Evolutionary conservation across 2,113 vertebrate species (phyloP).

Genomic region (Datnioides undecimradiatus): DNA sequence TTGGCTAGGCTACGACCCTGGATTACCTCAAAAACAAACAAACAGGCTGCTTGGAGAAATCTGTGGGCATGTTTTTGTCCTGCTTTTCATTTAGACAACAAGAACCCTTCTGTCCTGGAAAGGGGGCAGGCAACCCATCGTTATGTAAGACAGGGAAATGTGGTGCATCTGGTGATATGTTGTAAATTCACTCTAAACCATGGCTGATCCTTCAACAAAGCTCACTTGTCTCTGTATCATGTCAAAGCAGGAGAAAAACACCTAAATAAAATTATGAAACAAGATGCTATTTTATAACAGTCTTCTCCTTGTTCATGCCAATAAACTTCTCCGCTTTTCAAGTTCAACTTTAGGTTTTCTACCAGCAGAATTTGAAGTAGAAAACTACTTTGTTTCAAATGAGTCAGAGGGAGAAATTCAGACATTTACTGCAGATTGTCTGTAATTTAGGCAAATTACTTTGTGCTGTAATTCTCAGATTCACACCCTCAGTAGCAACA

Average conservation of each 20-base stretch:
- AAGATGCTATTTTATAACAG: constrained; percentile 28
- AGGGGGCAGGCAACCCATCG: constrained; percentile 54
- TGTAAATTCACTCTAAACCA: constrained; percentile 68
- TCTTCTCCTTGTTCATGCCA: neutral
- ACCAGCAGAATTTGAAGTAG: neutral
- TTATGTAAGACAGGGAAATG: constrained; percentile 81
- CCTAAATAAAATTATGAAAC: constrained; percentile 35
- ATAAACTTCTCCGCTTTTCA: constrained; percentile 8
- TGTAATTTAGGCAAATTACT: neutral
- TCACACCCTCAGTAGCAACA: constrained; percentile 13
- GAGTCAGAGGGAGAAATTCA: neutral
- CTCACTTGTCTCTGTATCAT: constrained; percentile 57
- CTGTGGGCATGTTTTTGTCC: constrained; percentile 68
- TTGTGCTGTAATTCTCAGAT: constrained; percentile 5
- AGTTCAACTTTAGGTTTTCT: constrained; percentile 23
- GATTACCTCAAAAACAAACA: constrained; percentile 77
- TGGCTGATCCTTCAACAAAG: constrained; percentile 70
- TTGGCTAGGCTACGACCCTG: constrained; percentile 49
- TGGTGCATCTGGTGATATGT: constrained; percentile 80
- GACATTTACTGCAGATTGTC: neutral
- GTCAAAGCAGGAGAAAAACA: constrained; percentile 48
- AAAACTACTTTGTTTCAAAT: neutral
- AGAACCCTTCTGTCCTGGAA: constrained; percentile 77
- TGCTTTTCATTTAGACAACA: constrained; percentile 78
- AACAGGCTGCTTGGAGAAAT: constrained; percentile 64